These are phyloP conservation scores for Euwallacea fornicatus DNA, from an alignment of 1,140 invertebrate species.

Conservation along the genomic window DNA sequence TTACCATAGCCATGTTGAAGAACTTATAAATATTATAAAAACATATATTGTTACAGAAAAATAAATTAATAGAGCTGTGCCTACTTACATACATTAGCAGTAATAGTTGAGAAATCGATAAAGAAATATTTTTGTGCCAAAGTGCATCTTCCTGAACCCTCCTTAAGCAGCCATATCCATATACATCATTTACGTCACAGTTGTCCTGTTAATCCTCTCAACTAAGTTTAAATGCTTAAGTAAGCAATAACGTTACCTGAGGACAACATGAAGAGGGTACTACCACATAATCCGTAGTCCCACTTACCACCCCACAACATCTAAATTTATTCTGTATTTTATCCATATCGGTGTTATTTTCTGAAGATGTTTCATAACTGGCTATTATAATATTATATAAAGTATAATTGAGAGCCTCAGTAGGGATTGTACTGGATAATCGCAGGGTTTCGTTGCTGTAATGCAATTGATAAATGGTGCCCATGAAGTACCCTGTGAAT, in stretches of 20 bases:
- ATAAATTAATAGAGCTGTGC: not conserved
- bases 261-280: constrained; percentile 16
- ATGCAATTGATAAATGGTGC: constrained; percentile 14
- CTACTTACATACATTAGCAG: constrained; percentile 25
- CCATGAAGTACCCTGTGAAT: constrained; percentile 18
- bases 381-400: constrained; percentile 15
- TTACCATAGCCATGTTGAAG: constrained; percentile 13
- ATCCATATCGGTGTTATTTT: constrained; percentile 12
- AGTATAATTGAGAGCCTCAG: constrained; percentile 15
- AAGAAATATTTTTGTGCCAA: constrained; percentile 19
- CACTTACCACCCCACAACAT: constrained; percentile 32
- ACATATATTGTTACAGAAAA: not conserved
- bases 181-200: not conserved
- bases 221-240: not conserved
- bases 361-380: constrained; percentile 7
- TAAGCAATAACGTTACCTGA: constrained; percentile 1
- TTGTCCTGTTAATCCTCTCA: constrained; percentile 5
- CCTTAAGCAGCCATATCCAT: constrained; percentile 15
- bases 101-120: constrained; percentile 14
- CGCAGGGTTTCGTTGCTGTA: constrained; percentile 17
- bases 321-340: constrained; percentile 27
- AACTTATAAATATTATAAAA: constrained; percentile 15
- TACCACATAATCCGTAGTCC: constrained; percentile 13
- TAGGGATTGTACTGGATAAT: constrained; percentile 15
- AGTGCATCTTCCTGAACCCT: constrained; percentile 23